Evolutionary conservation across 2,888 invertebrate genomes (phyloP).

Genomic region (Lymantria monacha): DNA sequence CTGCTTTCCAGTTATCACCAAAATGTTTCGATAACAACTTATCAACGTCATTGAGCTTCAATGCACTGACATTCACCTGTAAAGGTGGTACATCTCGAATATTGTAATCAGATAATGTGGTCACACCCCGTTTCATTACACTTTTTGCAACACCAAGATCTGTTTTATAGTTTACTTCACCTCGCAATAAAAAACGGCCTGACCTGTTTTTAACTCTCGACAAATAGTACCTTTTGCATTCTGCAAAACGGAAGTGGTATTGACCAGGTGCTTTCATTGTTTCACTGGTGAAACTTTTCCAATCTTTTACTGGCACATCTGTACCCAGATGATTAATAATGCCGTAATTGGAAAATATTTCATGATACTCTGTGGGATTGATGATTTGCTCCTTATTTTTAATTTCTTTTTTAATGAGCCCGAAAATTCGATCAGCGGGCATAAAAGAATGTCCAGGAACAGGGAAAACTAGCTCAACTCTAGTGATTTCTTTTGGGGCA

Average conservation of each 20-base stretch:
- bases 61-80: too few relatives aligned
- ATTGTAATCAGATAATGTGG: not conserved
- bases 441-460: conserved; percentile 28
- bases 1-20: not conserved
- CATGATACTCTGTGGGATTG: conserved; percentile 13
- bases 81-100: not conserved
- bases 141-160: not conserved
- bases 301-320: conserved; percentile 4
- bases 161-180: not conserved
- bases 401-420: conserved; percentile 13
- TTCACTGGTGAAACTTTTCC: conserved; percentile 9
- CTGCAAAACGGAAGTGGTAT: conserved; percentile 21
- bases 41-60: not conserved
- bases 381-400: conserved; percentile 16
- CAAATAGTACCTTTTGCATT: conserved; percentile 14
- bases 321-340: conserved; percentile 2
- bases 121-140: not conserved
- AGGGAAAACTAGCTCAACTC: conserved; percentile 30
- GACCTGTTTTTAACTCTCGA: conserved; percentile 9
- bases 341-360: conserved; percentile 13
- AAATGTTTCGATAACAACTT: not conserved
- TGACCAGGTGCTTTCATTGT: conserved; percentile 15
- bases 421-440: conserved; percentile 27
- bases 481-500: conserved; percentile 5
- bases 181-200: conserved; percentile 5